phyloP scores from a whole-genome alignment of 2,888 invertebrate genomes.

The Aphidoletes aphidimyza region DNA sequence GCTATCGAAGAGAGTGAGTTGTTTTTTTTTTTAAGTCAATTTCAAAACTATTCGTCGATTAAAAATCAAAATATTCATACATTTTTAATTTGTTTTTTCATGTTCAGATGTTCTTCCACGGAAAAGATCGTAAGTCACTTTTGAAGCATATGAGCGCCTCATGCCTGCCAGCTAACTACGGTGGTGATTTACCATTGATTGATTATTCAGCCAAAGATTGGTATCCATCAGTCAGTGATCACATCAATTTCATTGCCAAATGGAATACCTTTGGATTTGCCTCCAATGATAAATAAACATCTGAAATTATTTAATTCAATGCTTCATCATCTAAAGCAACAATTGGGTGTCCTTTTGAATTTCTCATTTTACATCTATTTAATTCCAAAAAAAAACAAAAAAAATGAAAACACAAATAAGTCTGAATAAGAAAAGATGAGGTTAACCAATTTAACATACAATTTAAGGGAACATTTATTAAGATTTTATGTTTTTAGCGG shows the following conservation, averaged over 20 bases:
- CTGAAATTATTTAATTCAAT: background rate
- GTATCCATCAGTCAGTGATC: slow-evolving; percentile 76
- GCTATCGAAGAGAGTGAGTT: slow-evolving; percentile 77
- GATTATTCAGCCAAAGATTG: slow-evolving; percentile 82
- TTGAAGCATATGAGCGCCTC: slow-evolving; percentile 77
- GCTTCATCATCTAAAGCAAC: too few species aligned
- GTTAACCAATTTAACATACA: background rate
- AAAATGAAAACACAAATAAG: background rate
- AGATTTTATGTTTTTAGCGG: slow-evolving; percentile 8
- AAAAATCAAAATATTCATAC: slow-evolving; percentile 52
- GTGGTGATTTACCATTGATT: slow-evolving; percentile 77
- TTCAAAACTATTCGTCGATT: background rate
- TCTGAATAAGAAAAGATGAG: slow-evolving; percentile 18
- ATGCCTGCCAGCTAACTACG: slow-evolving; percentile 80
- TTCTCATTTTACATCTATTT: slow-evolving; percentile 23
- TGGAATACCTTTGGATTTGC: slow-evolving; percentile 77
- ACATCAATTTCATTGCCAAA: slow-evolving; percentile 74
- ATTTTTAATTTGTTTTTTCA: slow-evolving; percentile 54
- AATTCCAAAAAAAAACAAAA: background rate
- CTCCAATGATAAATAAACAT: background rate
- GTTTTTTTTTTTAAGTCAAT: background rate
- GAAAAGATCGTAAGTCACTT: slow-evolving; percentile 79
- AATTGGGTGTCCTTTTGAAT: background rate
- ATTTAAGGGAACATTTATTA: background rate
- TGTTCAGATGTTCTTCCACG: slow-evolving; percentile 85